Conservation (phyloP, 1,140 invertebrate species). For the Gonioctena quinquepunctata region DNA sequence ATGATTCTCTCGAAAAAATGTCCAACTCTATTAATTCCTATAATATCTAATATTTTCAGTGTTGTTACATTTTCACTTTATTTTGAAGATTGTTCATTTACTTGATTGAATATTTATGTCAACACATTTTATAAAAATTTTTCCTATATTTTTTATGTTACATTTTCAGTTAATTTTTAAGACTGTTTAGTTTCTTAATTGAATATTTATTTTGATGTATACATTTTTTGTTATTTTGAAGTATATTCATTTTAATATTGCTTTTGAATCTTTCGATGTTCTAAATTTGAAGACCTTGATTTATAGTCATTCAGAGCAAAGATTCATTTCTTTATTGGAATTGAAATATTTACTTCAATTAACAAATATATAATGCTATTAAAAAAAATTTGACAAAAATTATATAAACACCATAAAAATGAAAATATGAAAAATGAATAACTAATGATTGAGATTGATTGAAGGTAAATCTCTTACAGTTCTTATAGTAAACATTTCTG, state of each 20-base stretch:
- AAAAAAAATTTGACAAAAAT: background rate
- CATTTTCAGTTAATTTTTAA: background rate
- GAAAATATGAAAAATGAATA: no score
- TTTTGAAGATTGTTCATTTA: background rate
- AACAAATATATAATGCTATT: background rate
- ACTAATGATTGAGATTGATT: background rate
- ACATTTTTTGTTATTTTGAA: no score
- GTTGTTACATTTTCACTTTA: background rate
- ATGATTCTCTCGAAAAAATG: background rate
- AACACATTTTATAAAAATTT: background rate
- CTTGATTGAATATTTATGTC: background rate
- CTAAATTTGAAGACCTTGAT: no score
- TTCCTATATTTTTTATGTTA: background rate
- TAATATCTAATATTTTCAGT: background rate
- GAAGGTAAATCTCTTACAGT: background rate
- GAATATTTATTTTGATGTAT: background rate
- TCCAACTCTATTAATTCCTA: background rate
- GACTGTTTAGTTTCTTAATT: background rate
- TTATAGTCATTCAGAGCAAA: no score
- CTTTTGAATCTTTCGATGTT: no score
- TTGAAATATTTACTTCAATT: background rate
- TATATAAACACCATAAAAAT: no score
- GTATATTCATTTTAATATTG: no score
- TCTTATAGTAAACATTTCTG: background rate
- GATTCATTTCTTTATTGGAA: no score